These are phyloP conservation scores for Calosoma granatense DNA, from an alignment of 1,140 invertebrate genomes.

Conservation along the genomic window DNA sequence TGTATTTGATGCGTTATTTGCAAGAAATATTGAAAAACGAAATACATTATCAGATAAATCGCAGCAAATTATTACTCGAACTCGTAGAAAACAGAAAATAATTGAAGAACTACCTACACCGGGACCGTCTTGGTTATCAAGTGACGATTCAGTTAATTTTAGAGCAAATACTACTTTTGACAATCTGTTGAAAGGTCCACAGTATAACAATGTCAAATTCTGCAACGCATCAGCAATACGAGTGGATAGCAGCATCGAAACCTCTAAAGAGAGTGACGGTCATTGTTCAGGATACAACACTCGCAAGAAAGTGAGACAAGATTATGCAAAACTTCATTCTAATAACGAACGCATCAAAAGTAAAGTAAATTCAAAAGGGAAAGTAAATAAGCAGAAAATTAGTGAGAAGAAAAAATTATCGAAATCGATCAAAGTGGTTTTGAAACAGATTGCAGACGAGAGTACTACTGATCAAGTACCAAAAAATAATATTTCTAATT, in stretches of 20 bases:
- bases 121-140: not conserved
- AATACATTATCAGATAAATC: not conserved
- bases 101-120: not conserved
- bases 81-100: not conserved
- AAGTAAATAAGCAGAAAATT: not conserved
- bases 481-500: no score
- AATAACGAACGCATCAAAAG: no score
- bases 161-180: not conserved
- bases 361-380: not conserved
- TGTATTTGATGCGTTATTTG: not conserved
- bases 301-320: not conserved
- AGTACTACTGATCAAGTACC: no score
- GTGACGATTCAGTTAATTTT: not conserved
- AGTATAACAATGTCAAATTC: not conserved
- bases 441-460: no score
- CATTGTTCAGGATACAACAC: not conserved
- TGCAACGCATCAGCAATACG: not conserved
- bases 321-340: not conserved
- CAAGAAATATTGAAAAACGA: constrained; percentile 4
- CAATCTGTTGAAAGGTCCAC: not conserved
- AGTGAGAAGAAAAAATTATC: not conserved
- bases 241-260: not conserved
- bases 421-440: not conserved
- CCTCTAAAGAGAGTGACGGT: not conserved
- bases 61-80: not conserved